These are phyloP conservation scores for Brachionus rotundiformis DNA, from an alignment of 1,140 invertebrate genomes.

Conservation along the genomic window DNA sequence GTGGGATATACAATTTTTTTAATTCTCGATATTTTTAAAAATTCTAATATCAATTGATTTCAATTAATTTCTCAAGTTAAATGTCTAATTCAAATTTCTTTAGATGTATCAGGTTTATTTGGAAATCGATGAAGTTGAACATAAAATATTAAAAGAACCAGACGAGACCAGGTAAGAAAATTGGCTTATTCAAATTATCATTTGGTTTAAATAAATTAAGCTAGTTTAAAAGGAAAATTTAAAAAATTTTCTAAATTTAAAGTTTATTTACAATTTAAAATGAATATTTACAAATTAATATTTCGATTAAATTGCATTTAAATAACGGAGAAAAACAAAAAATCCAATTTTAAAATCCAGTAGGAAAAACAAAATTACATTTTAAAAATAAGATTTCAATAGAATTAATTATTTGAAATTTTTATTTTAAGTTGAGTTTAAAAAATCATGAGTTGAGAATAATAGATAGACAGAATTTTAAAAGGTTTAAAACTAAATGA, in stretches of 20 bases:
- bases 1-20: constrained; percentile 54
- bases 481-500: not conserved
- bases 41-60: not conserved
- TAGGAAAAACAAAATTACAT: no score
- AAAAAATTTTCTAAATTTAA: not conserved
- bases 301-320: not conserved
- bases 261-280: not conserved
- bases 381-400: no score
- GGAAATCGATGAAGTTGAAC: constrained; percentile 46
- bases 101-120: constrained; percentile 47
- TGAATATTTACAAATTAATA: not conserved
- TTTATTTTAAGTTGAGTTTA: not conserved
- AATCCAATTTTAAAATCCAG: not conserved
- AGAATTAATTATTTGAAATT: no score
- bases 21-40: constrained; percentile 14
- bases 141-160: constrained; percentile 48
- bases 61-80: not conserved
- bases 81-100: no score
- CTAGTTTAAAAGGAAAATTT: not conserved
- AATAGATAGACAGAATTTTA: not conserved
- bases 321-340: not conserved
- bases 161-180: constrained; percentile 12
- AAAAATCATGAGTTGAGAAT: not conserved
- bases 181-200: not conserved
- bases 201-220: not conserved